Evolutionary conservation across 2,113 vertebrate genomes (phyloP), one percentile per base, ranked within the genome.

Genomic region (Ivindomyrus marchei): DNA sequence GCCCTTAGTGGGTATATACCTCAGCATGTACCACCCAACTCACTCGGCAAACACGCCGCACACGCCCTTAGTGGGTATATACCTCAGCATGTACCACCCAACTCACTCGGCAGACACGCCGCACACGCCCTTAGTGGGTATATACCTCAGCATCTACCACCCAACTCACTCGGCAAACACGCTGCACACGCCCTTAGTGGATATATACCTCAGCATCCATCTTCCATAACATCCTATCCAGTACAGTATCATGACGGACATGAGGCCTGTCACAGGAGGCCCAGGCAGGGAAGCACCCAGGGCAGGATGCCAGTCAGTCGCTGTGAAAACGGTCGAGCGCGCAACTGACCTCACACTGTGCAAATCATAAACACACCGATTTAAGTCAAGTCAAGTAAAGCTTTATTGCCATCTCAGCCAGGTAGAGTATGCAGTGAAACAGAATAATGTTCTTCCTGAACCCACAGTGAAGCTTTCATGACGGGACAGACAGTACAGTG

Each of bases 191-290:
- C 66, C 46, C 47, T 56, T 53, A 62, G 4, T 1, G 2, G 1
- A 24, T n/a, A 52, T 10, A 27, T 24, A 88, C 92, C 93, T 97
- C 45, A 31, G 31, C 31, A 66, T 66, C n/a, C 70, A 36, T 39
- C 27, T 77, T 77, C 70, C 74, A 80, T 42, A 39, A 42, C 2
- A 42, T 17, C 74, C 5, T 31, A 13, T 27, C 62, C 62, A 4
- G n/a, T 13, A 70, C n/a, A 70, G 10, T 31, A 31, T 70, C 62
- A 70, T 70, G n/a, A 70, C 3, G 10, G n/a, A 70, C 62, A 31
- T 80, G 36, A 39, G 42, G 70, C 11, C 31, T 19, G 13, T 39
- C 15, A 31, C 70, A 39, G 15, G 13, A 39, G 36, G 4, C 6
- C 74, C 3, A 80, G 74, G 36, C 74, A 19, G 74, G 13, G 74